Percentiles rank a stretch among this genome's conserved stretches.
phyloP scores from a whole-genome alignment of 2,113 vertebrate species.

The Psilopsiagon aurifrons region DNA sequence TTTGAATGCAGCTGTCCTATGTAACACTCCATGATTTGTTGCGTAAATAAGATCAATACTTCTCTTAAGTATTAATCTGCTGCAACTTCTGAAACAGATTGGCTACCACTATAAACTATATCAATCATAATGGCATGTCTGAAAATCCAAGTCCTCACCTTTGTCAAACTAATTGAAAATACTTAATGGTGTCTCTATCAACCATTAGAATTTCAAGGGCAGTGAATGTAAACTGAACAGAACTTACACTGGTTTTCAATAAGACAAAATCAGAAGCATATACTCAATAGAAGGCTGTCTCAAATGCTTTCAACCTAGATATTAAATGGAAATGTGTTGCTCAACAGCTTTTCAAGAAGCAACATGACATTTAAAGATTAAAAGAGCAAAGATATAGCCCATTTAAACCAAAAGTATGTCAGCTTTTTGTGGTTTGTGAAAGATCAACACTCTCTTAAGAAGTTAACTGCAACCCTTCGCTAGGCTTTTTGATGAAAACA shows the following conservation, averaged over 20 bases:
- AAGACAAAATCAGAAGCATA: conserved; percentile 10
- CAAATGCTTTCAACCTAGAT: conserved; percentile 10
- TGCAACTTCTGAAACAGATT: not conserved
- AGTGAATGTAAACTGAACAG: not conserved
- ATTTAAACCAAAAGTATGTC: not conserved
- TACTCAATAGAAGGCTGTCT: not conserved
- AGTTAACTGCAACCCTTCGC: not conserved
- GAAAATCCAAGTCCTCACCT: not conserved
- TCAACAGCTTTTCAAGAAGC: not conserved
- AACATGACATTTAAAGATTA: not conserved
- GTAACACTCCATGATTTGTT: not conserved
- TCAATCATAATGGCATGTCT: not conserved
- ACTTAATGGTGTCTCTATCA: not conserved
- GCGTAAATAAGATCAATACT: not conserved
- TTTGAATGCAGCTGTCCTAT: not conserved
- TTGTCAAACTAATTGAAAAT: not conserved
- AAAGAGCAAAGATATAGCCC: not conserved
- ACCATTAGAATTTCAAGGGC: conserved; percentile 3
- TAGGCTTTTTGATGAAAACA: not conserved
- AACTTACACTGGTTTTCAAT: conserved; percentile 10
- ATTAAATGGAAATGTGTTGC: conserved; percentile 38
- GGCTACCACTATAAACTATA: not conserved
- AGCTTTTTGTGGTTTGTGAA: not conserved
- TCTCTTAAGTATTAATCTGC: not conserved
- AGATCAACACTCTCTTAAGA: not conserved